These are phyloP conservation scores for Tetramorium parvispinum DNA, from an alignment of 1,140 invertebrate species.

Conservation along the genomic window DNA sequence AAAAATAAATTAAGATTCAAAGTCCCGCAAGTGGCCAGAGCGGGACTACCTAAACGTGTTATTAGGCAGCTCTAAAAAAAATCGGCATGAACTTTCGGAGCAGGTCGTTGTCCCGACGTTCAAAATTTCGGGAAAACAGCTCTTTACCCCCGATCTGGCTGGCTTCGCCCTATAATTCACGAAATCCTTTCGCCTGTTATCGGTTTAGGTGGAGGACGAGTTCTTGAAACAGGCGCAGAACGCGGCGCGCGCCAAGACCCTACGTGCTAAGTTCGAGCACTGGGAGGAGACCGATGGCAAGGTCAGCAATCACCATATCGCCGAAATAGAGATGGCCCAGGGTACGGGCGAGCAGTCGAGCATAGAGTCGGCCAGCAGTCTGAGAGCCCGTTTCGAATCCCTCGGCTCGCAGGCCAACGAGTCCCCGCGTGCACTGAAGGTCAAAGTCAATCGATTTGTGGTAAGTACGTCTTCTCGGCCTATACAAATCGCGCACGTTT, in stretches of 20 bases:
- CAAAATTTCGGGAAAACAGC: slow-evolving; percentile 3
- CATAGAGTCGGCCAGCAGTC: slow-evolving; percentile 92
- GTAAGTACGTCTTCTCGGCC: slow-evolving; percentile 86
- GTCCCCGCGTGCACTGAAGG: slow-evolving; percentile 86
- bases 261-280: slow-evolving; percentile 96
- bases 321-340: slow-evolving; percentile 86
- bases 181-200: not conserved
- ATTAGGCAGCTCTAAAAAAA: not conserved
- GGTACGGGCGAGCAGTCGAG: slow-evolving; percentile 86
- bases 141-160: not conserved
- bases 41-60: not conserved
- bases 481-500: slow-evolving; percentile 5
- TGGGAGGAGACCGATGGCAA: slow-evolving; percentile 92
- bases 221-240: slow-evolving; percentile 90
- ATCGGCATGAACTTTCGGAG: not conserved
- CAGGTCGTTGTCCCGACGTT: not conserved
- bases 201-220: slow-evolving; percentile 86
- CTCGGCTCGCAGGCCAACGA: slow-evolving; percentile 87
- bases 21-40: not conserved
- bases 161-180: not conserved
- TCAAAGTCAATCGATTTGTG: slow-evolving; percentile 94
- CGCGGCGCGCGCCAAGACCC: slow-evolving; percentile 93
- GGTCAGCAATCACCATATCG: slow-evolving; percentile 76
- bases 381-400: slow-evolving; percentile 94
- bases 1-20: not conserved